These are phyloP conservation scores for Dioctria rufipes DNA, from an alignment of 2,888 invertebrate genomes.

Conservation along the genomic window DNA sequence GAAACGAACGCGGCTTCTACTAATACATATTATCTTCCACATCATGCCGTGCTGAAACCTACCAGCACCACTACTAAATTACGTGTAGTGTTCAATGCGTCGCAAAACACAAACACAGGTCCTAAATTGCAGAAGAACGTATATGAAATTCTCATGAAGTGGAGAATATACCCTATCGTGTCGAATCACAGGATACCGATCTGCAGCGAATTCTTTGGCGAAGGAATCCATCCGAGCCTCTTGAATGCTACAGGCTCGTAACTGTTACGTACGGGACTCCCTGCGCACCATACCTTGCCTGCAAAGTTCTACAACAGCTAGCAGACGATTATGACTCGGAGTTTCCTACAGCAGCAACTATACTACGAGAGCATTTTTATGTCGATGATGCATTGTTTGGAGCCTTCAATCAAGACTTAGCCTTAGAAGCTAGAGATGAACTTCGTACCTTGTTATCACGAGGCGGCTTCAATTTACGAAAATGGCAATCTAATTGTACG, in stretches of 20 bases:
- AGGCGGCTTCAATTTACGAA: background rate
- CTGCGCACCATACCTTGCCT: constrained; percentile 59
- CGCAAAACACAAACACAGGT: background rate
- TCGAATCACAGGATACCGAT: background rate
- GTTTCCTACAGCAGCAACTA: background rate
- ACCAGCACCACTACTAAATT: background rate
- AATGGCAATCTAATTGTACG: background rate
- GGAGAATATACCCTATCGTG: background rate
- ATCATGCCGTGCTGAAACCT: background rate
- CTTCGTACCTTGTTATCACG: too few species aligned
- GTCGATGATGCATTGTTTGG: background rate
- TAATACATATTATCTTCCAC: background rate
- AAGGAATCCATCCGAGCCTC: background rate
- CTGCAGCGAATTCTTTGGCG: constrained; percentile 18
- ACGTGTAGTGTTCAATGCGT: background rate
- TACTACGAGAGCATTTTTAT: background rate
- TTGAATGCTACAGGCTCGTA: constrained; percentile 57
- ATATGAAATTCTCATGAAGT: background rate
- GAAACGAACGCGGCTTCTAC: background rate
- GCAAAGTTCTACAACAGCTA: constrained; percentile 59
- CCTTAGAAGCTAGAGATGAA: background rate
- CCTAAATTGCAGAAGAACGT: background rate
- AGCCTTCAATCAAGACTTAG: background rate
- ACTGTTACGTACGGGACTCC: constrained; percentile 60
- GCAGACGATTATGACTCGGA: background rate